Evolutionary conservation across 2,797 vertebrate species (phyloP), one percentile per base, ranked within the genome.

Genomic region (Onychomys leucogaster): DNA sequence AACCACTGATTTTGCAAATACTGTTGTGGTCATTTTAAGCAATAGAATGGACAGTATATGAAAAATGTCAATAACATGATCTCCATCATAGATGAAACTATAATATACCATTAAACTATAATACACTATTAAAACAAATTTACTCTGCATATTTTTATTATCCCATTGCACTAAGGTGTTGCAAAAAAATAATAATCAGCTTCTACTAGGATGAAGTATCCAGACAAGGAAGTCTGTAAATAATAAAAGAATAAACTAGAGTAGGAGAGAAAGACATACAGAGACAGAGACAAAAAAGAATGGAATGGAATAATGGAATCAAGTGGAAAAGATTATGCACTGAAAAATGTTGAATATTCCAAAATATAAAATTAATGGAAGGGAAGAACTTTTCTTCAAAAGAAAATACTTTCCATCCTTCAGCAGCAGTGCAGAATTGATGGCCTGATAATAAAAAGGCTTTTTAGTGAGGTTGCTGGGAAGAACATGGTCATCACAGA

Each of bases 181-280:
- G 63, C 80, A 90, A 96, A 89, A 96, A 34, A 52, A 46, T 16
- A 87, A 75, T 76, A 41, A 87, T 17, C 75, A 75, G 37, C 73
- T 95, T 96, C 91, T 73, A 49, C 84, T 92, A 87, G 78, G 95
- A 97, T 14, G 27, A 96, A 97, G 84, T 89, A 43, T 97, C 89
- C 95, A 96, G 87, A 96, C 83, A 94, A 95, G 46, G 81, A 93
- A 83, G 52, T 96, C 96, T 96, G 81, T 97, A 97, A 98, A 96
- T 98, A 96, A 98, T 97, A 88, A 96, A 95, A 96, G 85, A 96
- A 89, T 93, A 92, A 89, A 92, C 52, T 89, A 88, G 71, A 95
- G 55, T 85, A 52, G 11, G 69, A 69, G 65, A 86, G 82, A 67
- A 32, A 85, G 61, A 85, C 29, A 65, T 82, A n/a, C 2, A 16